Conservation (phyloP, 2,797 vertebrate genomes). For the Rhodeus uyekii region DNA sequence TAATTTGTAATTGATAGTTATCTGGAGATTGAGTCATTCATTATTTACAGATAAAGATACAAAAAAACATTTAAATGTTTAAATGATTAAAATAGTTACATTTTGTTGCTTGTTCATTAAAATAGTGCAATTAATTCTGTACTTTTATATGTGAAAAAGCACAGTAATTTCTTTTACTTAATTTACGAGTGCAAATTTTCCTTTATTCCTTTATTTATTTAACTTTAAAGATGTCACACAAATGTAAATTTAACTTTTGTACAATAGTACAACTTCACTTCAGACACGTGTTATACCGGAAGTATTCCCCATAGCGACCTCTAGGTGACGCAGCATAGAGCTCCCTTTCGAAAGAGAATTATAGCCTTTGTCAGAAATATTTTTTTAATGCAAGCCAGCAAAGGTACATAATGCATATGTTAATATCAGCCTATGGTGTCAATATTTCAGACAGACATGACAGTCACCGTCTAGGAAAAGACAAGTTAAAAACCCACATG, state of each 20-base stretch:
- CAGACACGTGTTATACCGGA: too few species aligned
- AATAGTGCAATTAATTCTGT: neutral
- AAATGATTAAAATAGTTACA: neutral
- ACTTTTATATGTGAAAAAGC: neutral
- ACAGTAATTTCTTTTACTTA: neutral
- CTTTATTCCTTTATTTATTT: neutral
- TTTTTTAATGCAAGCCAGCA: neutral
- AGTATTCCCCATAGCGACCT: too few species aligned
- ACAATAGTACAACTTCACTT: too few species aligned
- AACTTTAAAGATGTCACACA: neutral
- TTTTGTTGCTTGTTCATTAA: neutral
- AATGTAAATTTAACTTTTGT: neutral
- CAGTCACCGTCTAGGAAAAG: neutral
- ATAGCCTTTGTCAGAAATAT: neutral
- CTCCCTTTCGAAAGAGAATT: too few species aligned
- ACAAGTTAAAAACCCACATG: conserved; percentile 9
- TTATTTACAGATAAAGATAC: neutral
- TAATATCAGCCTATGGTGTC: neutral
- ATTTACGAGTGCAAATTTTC: neutral
- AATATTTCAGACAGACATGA: neutral
- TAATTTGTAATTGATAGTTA: neutral
- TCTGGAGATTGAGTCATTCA: neutral
- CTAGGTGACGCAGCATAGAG: too few species aligned
- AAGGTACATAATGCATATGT: neutral
- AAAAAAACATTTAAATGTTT: neutral